These are phyloP conservation scores for Pseudoatta argentina DNA, from an alignment of 1,140 invertebrate genomes.

Conservation along the genomic window DNA sequence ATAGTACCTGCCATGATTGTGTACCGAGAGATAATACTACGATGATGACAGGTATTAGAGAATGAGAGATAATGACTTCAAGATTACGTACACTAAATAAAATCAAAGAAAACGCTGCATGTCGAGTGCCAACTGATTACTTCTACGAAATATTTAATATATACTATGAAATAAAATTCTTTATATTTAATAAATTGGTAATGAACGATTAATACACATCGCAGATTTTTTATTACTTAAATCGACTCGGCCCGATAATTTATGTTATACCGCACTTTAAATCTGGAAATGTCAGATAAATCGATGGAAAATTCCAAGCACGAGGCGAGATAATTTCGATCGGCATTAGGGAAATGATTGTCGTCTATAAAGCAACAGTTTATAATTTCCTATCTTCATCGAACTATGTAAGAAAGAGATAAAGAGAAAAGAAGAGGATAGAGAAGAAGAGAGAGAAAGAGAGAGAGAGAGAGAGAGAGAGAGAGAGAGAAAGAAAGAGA, in stretches of 20 bases:
- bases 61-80: constrained; percentile 10
- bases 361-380: not conserved
- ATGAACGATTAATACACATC: not conserved
- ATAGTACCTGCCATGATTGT: not conserved
- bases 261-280: not conserved
- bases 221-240: not conserved
- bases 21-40: not conserved
- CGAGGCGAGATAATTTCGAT: not conserved
- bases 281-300: not conserved
- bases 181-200: not conserved
- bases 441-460: too few species aligned
- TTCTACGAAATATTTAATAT: constrained; percentile 6
- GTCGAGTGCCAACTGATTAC: not conserved
- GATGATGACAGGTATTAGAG: not conserved
- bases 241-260: not conserved
- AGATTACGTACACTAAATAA: not conserved
- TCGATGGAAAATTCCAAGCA: not conserved
- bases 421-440: too few species aligned
- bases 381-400: not conserved
- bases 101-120: not conserved
- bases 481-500: not conserved
- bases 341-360: not conserved
- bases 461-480: not conserved
- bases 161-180: not conserved
- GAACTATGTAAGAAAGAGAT: not conserved